Percentiles rank a stretch among this genome's conserved stretches.
Conservation (phyloP, 2,888 invertebrate species). For the Cephus pulcher region DNA sequence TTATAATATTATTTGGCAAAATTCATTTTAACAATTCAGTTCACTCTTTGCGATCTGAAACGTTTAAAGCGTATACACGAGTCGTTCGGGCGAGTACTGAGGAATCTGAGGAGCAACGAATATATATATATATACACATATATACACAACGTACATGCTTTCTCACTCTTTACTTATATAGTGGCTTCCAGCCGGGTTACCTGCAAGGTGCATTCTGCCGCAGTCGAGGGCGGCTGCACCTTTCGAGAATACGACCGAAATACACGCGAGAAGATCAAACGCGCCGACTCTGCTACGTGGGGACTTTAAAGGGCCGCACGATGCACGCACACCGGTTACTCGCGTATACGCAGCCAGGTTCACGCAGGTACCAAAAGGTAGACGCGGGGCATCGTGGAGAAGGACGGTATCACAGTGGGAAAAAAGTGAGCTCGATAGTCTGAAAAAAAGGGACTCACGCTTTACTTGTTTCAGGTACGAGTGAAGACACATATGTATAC, state of each 20-base stretch:
- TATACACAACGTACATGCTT: neutral
- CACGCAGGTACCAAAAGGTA: neutral
- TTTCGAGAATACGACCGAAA: neutral
- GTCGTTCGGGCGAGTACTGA: neutral
- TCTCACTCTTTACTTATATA: conserved; percentile 6
- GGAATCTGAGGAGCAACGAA: neutral
- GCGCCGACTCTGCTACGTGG: conserved; percentile 34
- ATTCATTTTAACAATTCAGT: no score
- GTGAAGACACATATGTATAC: neutral
- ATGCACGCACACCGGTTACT: neutral
- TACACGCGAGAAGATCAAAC: conserved; percentile 36
- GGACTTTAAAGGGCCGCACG: neutral
- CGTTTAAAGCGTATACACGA: no score
- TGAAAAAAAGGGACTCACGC: neutral
- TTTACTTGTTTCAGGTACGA: neutral
- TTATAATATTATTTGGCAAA: no score
- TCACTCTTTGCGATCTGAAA: no score
- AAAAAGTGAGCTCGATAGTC: neutral
- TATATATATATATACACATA: neutral
- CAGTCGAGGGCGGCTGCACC: neutral
- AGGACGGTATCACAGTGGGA: neutral
- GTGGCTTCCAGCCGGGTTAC: conserved; percentile 2
- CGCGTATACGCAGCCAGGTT: neutral
- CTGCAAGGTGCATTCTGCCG: neutral
- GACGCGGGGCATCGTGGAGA: neutral